phyloP scores from a whole-genome alignment of 2,113 vertebrate genomes.

The Python bivittatus region DNA sequence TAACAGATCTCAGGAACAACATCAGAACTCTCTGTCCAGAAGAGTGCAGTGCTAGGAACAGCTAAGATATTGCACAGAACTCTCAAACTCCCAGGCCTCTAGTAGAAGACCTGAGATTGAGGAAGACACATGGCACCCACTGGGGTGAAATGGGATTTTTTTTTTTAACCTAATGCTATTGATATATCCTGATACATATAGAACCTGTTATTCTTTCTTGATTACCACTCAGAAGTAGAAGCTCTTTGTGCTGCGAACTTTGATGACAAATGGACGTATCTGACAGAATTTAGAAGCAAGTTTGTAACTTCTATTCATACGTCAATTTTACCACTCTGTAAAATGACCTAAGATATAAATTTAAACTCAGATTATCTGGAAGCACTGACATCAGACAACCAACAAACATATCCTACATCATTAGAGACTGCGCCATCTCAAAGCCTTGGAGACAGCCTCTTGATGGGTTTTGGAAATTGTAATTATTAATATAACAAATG shows the following conservation, averaged over 20 bases:
- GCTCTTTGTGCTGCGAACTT: background rate
- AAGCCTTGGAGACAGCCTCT: background rate
- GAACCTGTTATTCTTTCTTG: background rate
- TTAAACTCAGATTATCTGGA: background rate
- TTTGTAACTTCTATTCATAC: background rate
- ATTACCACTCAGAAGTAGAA: background rate
- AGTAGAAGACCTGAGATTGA: too few relatives aligned
- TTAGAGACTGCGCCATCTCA: background rate
- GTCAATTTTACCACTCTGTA: background rate
- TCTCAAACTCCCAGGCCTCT: too few relatives aligned
- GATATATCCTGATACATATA: background rate
- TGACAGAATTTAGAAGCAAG: background rate
- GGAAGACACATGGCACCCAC: too few relatives aligned
- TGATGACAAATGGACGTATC: background rate
- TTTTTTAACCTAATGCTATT: too few relatives aligned
- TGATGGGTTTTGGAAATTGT: background rate
- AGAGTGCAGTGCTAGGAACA: too few relatives aligned
- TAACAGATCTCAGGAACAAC: too few relatives aligned
- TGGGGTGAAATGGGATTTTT: too few relatives aligned
- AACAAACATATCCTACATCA: background rate
- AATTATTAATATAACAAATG: background rate
- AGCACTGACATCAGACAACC: background rate
- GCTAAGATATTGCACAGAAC: too few relatives aligned
- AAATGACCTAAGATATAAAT: background rate
- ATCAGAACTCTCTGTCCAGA: too few relatives aligned